A percentile compares a stretch with the other conserved stretches of the same genome.
Evolutionary conservation across 2,888 invertebrate genomes (phyloP).

Genomic region (Epirrhoe tristata): DNA sequence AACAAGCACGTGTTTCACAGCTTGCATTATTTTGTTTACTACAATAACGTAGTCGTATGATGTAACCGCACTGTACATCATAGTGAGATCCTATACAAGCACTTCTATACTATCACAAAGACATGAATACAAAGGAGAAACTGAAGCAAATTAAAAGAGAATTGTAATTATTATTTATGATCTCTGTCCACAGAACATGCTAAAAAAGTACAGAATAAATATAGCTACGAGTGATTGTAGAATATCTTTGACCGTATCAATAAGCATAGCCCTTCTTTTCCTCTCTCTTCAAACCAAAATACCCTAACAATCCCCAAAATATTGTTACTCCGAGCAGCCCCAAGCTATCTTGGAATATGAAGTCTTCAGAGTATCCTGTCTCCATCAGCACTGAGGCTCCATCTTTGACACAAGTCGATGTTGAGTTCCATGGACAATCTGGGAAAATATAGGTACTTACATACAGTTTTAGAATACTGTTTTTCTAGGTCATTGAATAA

Average conservation of each 20-base stretch:
- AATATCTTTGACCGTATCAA: slow-evolving; percentile 39
- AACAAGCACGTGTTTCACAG: neutral
- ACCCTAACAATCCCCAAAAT: slow-evolving; percentile 70
- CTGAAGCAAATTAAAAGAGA: too few relatives aligned
- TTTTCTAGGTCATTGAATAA: too few relatives aligned
- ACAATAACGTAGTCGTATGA: neutral
- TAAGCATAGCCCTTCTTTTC: slow-evolving; percentile 77
- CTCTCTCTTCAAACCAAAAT: slow-evolving; percentile 69
- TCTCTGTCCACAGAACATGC: too few relatives aligned
- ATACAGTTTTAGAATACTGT: too few relatives aligned
- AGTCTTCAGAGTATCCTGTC: slow-evolving; percentile 68
- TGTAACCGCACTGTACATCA: too few relatives aligned
- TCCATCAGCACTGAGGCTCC: slow-evolving; percentile 68
- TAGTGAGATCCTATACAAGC: too few relatives aligned
- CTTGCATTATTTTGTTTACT: too few relatives aligned
- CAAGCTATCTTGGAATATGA: slow-evolving; percentile 62
- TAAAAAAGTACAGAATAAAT: too few relatives aligned
- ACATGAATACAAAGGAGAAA: too few relatives aligned
- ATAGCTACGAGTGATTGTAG: neutral
- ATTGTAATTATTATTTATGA: too few relatives aligned
- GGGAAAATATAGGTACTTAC: slow-evolving; percentile 46
- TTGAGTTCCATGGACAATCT: slow-evolving; percentile 72
- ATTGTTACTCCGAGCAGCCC: slow-evolving; percentile 63
- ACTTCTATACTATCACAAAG: too few relatives aligned
- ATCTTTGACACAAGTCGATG: slow-evolving; percentile 61